Percentiles rank a stretch among this genome's conserved stretches.
These are phyloP conservation scores for Saturnia japonica DNA, from an alignment of 2,888 invertebrate genomes.

Conservation along the genomic window DNA sequence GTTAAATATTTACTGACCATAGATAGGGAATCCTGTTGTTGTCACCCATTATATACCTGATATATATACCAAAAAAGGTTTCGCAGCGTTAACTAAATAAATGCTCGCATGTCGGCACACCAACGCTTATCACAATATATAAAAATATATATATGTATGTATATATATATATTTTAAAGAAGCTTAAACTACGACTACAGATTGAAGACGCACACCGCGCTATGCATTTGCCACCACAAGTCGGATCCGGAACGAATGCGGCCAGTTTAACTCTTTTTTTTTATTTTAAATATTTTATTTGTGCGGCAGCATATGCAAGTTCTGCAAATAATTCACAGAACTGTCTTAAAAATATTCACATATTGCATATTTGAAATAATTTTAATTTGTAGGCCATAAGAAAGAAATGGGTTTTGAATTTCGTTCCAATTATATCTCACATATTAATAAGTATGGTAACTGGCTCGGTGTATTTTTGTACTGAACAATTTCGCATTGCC, in stretches of 20 bases:
- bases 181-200: constrained; percentile 79
- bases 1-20: constrained; percentile 29
- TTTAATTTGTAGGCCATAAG: constrained; percentile 47
- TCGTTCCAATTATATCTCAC: constrained; percentile 39
- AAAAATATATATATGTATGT: constrained; percentile 67
- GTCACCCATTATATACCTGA: constrained; percentile 66
- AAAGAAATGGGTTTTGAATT: constrained; percentile 52
- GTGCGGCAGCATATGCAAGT: constrained; percentile 79
- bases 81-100: constrained; percentile 75
- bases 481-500: constrained; percentile 53
- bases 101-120: constrained; percentile 80
- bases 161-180: constrained; percentile 74
- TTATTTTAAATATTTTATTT: constrained; percentile 64
- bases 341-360: constrained; percentile 64
- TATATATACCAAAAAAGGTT: constrained; percentile 49
- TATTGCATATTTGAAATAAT: constrained; percentile 62
- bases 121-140: constrained; percentile 81
- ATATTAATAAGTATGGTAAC: constrained; percentile 62
- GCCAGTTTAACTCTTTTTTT: constrained; percentile 47
- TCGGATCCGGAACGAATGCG: constrained; percentile 62
- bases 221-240: constrained; percentile 79
- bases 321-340: constrained; percentile 73
- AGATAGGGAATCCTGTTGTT: constrained; percentile 42
- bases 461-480: constrained; percentile 75
- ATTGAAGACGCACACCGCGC: constrained; percentile 72